Percentiles rank a stretch among this genome's conserved stretches.
Evolutionary conservation across 2,888 invertebrate species (phyloP).

Genomic region (Molanna angustata): DNA sequence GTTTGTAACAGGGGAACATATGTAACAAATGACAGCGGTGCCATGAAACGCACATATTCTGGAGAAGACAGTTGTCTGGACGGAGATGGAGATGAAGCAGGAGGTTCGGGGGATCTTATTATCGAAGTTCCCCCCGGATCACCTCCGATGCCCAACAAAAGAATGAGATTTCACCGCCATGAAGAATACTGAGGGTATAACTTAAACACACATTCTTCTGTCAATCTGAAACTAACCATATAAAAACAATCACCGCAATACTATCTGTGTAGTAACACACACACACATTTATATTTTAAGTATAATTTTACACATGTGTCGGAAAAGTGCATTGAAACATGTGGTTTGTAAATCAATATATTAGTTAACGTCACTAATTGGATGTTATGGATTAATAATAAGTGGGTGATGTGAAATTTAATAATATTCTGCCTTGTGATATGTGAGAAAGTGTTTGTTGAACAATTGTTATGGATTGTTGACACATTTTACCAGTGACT

Average conservation of each 20-base stretch:
- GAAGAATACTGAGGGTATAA: slow-evolving; percentile 24
- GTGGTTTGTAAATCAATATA: too few relatives aligned
- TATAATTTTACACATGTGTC: too few relatives aligned
- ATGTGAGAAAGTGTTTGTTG: slow-evolving; percentile 9
- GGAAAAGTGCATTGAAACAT: too few relatives aligned
- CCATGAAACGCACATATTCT: slow-evolving; percentile 28
- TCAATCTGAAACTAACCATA: too few relatives aligned
- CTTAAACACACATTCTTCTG: too few relatives aligned
- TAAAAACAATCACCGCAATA: too few relatives aligned
- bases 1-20: slow-evolving; percentile 26
- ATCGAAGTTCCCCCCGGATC: slow-evolving; percentile 45
- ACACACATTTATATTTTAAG: too few relatives aligned
- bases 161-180: slow-evolving; percentile 40
- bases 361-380: too few relatives aligned
- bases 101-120: slow-evolving; percentile 43
- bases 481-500: slow-evolving; percentile 4
- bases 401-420: too few relatives aligned
- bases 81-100: slow-evolving; percentile 33
- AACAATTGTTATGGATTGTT: slow-evolving; percentile 4
- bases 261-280: too few relatives aligned
- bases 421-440: slow-evolving; percentile 15
- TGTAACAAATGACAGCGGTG: slow-evolving; percentile 26
- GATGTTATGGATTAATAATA: too few relatives aligned
- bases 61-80: slow-evolving; percentile 23
- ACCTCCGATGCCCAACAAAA: slow-evolving; percentile 37